These are phyloP conservation scores for Latrodectus hesperus DNA, from an alignment of 2,888 invertebrate species.

Conservation along the genomic window DNA sequence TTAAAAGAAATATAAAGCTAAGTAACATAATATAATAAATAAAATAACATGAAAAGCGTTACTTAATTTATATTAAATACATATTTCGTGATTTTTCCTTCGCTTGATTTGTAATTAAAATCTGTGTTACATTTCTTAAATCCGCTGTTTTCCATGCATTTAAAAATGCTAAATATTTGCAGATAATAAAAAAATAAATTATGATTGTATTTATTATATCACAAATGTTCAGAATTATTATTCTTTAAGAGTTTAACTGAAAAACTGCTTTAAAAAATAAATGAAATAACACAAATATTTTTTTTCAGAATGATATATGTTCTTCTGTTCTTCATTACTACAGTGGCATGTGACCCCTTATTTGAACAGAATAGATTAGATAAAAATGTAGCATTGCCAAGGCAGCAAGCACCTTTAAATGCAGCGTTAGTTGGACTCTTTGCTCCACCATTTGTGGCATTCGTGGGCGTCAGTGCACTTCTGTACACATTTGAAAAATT, in stretches of 20 bases:
- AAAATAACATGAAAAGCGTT: too few species aligned
- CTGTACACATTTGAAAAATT: conserved; percentile 59
- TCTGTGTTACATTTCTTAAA: too few species aligned
- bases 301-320: background rate
- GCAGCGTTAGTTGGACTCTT: conserved; percentile 52
- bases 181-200: too few species aligned
- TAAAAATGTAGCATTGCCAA: background rate
- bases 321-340: background rate
- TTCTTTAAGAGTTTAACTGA: background rate
- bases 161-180: too few species aligned
- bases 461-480: conserved; percentile 42
- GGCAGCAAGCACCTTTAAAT: conserved; percentile 26
- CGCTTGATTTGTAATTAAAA: too few species aligned
- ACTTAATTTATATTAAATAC: too few species aligned
- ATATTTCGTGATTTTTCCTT: too few species aligned
- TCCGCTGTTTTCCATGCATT: too few species aligned
- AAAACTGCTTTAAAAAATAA: background rate
- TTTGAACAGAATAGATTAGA: background rate
- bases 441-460: conserved; percentile 40
- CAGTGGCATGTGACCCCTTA: background rate
- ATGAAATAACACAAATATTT: background rate
- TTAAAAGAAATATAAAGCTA: too few species aligned
- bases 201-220: too few species aligned
- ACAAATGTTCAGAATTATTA: background rate
- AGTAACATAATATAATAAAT: too few species aligned